Conservation (phyloP, 2,113 vertebrate genomes). For the Columba livia region DNA sequence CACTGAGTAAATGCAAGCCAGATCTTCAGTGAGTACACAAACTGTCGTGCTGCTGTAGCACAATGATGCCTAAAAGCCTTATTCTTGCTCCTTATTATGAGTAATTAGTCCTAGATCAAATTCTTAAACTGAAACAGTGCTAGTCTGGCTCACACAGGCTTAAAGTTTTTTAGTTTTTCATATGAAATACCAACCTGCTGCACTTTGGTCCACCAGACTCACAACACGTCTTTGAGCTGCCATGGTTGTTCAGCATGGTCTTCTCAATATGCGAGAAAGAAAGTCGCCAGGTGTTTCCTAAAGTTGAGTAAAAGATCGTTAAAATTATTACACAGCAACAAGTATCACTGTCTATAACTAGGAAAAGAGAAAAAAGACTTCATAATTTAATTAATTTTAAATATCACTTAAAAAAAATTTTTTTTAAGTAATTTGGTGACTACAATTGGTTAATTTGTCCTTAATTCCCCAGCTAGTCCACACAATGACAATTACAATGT, state of each 20-base stretch:
- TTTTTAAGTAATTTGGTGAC: not conserved
- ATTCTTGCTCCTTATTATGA: not conserved
- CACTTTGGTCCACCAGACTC: conserved; percentile 72
- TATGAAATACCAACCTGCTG: conserved; percentile 78
- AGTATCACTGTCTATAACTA: not conserved
- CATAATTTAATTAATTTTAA: not conserved
- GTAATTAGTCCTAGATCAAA: not conserved
- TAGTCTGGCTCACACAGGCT: not conserved
- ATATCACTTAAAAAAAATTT: not conserved
- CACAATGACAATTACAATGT: not conserved
- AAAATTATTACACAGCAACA: not conserved
- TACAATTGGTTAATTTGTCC: not conserved
- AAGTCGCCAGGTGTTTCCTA: conserved; percentile 82
- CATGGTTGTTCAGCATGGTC: conserved; percentile 77
- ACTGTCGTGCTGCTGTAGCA: not conserved
- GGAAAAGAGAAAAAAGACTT: not conserved
- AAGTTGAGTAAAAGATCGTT: conserved; percentile 27
- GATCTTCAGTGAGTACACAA: fast-evolving
- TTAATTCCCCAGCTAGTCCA: not conserved
- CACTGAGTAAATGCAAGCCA: not conserved
- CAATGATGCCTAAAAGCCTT: not conserved
- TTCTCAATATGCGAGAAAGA: conserved; percentile 90
- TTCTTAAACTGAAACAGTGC: not conserved
- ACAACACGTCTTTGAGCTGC: conserved; percentile 81
- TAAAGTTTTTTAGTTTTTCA: not conserved